Percentiles rank a stretch among this genome's conserved stretches.
phyloP scores from a whole-genome alignment of 2,113 vertebrate species.

The Machaerirhynchus nigripectus region DNA sequence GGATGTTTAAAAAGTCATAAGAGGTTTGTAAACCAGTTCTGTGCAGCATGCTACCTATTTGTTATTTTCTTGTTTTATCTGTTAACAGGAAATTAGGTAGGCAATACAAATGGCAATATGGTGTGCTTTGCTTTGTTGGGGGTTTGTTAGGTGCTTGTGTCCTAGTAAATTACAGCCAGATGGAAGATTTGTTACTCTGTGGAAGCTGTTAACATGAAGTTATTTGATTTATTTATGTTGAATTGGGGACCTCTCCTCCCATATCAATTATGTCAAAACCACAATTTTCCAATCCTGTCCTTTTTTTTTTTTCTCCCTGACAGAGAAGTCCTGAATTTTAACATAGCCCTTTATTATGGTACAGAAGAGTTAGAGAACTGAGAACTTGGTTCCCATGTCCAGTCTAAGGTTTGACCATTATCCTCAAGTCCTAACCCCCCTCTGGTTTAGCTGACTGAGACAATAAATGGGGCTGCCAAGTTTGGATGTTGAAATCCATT shows the following conservation, averaged over 20 bases:
- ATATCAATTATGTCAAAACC: not conserved
- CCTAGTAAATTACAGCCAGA: not conserved
- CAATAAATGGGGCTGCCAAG: not conserved
- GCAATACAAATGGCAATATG: not conserved
- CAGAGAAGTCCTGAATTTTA: not conserved
- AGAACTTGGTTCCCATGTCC: not conserved
- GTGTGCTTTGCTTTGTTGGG: not conserved
- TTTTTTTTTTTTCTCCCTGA: not conserved
- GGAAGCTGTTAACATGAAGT: not conserved
- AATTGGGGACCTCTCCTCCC: not conserved
- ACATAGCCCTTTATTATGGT: not conserved
- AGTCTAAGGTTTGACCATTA: not conserved
- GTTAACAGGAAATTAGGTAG: not conserved
- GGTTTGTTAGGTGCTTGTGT: not conserved
- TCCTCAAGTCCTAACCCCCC: not conserved
- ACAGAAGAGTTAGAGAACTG: not conserved
- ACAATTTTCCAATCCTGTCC: not conserved
- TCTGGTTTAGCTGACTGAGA: not conserved
- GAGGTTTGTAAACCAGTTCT: slow-evolving; percentile 40
- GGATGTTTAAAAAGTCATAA: slow-evolving; percentile 18
- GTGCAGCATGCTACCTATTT: not conserved
- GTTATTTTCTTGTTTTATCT: slow-evolving; percentile 33
- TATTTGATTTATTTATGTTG: slow-evolving; percentile 1
- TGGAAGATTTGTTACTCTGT: not conserved
- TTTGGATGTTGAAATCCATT: not conserved